Evolutionary conservation across 2,113 vertebrate genomes (phyloP), one percentile per base, ranked within the genome.

Genomic region (Chaetorhynchus papuensis): DNA sequence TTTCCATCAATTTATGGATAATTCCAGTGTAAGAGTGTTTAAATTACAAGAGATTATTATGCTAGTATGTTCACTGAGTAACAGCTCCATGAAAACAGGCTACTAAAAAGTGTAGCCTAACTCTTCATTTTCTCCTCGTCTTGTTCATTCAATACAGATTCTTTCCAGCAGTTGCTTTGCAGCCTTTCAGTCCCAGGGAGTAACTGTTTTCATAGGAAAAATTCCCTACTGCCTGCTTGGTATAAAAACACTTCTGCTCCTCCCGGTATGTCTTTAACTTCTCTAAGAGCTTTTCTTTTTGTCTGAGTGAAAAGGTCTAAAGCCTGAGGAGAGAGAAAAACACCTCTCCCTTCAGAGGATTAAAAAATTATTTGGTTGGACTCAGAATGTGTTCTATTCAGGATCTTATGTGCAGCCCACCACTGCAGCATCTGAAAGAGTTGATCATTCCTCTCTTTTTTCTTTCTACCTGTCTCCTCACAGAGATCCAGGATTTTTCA

Each of bases 231-330:
- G 86, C 45, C 74, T 79, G 24, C 10, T 28, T 76, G 42, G 20
- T 91, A 53, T 78, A 57, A 88, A 94, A 95, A 44, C 42, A 69
- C 41, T 91, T 88, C 49, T 26, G 60, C 31, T 78, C 21, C 47
- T 91, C 63, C 50, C 41, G 42, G 64, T 72, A 87, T 23, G 23
- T 28, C 39, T 94, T 90, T 78, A 95, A 54, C 60, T 94, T 90
- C 64, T 44, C 80, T n/a, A 79, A 90, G 75, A 82, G 84, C n/a
- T 94, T 64, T 76, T 74, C 61, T 90, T 92, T 80, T 90, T 72
- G 15, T 71, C 37, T 71, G 33, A 84, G 33, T 17, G 21, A 68
- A 87, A 76, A 94, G 33, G 19, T 52, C 52, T 79, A 89, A 90
- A 91, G 45, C 47, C 70, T 49, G 47, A 56, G 64, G 61, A 91